Base-by-base conservation (phyloP, 23 tunicate genomes). In the Trididemnum nubilum region DNA sequence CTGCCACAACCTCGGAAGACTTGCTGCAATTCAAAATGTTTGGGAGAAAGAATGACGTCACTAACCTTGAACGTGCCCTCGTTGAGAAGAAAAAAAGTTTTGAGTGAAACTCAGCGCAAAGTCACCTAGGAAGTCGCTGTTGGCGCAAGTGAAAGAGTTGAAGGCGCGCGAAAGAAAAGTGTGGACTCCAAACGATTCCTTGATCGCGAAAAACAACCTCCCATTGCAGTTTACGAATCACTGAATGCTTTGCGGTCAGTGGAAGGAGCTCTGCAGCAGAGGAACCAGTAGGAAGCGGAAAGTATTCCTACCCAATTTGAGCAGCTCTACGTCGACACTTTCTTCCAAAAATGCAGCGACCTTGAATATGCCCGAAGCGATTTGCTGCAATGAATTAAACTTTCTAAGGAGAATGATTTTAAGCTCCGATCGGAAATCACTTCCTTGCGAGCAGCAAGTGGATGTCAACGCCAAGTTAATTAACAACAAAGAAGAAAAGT, bases 81-180 rank as follows among this genome's bases (percentile, higher is more conserved):
- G 44, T 5, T 19, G 81, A 77, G 31, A 77, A 77, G 39, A 71
- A 77, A 74, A 90, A 85, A 65, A 24, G 26, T 4, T n/a, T 36
- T 90, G 33, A 15, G 73, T 52, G 96, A 90, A 54, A 51, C 80
- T 1, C 96, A 90, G 64, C 36, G 96, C 23, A 90, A 90, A 79
- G 34, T 90, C 33, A 90, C 85, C 96, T 0, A 73, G 96, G 37
- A 90, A 90, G 54, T 70, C 81, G 0, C 9, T 90, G 59, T 73
- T 90, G 86, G 80, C 70, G 3, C 74, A 90, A 57, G 50, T 88
- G 27, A 88, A 88, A 28, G 78, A 66, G 3, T 60, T 83, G 3
- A 87, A 88, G 31, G 57, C 74, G 36, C 30, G 33, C 3, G 51
- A 71, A 28, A 50, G 30, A 34, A 67, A 66, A 69, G 33, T 54